Evolutionary conservation across 2,113 vertebrate genomes (phyloP).

Genomic region (Oreochromis aureus): DNA sequence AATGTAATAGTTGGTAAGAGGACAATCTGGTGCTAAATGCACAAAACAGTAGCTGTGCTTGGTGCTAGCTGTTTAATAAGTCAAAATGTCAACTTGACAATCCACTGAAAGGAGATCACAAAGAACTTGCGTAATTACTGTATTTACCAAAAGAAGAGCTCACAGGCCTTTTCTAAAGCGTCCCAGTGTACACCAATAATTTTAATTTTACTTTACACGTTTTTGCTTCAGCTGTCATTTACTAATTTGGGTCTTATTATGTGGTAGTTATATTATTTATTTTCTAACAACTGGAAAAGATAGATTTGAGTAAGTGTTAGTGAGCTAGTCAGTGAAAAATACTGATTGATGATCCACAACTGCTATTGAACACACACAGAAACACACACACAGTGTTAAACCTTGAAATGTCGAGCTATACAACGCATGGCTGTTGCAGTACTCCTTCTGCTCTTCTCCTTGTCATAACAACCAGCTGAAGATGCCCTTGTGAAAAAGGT

Average conservation of each 20-base stretch:
- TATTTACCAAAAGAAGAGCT: background rate
- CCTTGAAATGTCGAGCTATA: background rate
- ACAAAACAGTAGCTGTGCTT: background rate
- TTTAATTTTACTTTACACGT: background rate
- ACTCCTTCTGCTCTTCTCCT: background rate
- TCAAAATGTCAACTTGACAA: background rate
- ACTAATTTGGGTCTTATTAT: background rate
- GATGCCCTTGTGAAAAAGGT: slow-evolving; percentile 12
- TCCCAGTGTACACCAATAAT: background rate
- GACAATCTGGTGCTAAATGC: background rate
- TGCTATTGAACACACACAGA: background rate
- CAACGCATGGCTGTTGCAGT: background rate
- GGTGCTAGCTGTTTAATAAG: background rate
- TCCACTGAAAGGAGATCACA: background rate
- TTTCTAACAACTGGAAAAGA: background rate
- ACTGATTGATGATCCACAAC: background rate
- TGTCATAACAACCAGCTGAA: background rate
- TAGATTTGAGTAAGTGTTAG: background rate
- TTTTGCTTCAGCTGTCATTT: background rate
- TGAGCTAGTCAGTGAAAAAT: background rate
- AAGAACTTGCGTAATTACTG: background rate
- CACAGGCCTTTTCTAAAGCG: background rate
- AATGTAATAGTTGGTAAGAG: too few relatives aligned
- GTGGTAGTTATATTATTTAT: background rate
- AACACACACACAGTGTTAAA: background rate